Base-by-base conservation (phyloP, 2,888 invertebrate genomes). In the Masnerella sp. region DNA sequence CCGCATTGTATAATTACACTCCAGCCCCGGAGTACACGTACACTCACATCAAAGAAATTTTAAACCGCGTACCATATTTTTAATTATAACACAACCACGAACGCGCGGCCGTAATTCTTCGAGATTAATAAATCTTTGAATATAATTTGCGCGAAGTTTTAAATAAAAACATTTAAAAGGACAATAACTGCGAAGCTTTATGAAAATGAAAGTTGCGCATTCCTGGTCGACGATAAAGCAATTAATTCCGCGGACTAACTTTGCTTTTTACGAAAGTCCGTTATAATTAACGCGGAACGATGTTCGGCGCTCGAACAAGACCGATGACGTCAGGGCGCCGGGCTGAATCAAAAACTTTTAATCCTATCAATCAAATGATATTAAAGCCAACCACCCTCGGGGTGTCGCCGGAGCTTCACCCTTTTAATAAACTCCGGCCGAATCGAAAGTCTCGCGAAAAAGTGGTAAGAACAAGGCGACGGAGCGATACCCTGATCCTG, bases 321-420 rank as follows among this genome's bases (percentile, higher is more conserved):
- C 72, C 68, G 56, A 59, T 65, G 70, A 69, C 67, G 70, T 65
- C 34, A 43, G 47, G 61, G 71, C 68, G 67, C 47, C 62, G 59
- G 68, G 42, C 58, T 70, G 78, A 79, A 79, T 77, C 76, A 65
- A 77, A 80, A 80, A 81, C 72, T 79, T 80, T 78, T 83, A 84
- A 84, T 84, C 81, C 82, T 81, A 82, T 83, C 83, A 84, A 85
- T 84, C 83, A 84, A 83, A 82, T 79, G 81, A 83, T 84, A 84
- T 69, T 69, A 70, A 70, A 69, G 70, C 61, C 56, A 67, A 71
- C 61, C 70, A 58, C 74, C 74, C 72, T 62, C 54, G 54, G 56
- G 61, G 68, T 65, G 70, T 70, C 72, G 61, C 58, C 72, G 42
- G 11, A 11, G 49, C 78, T 82, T 83, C 79, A 82, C 84, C 83